These are phyloP conservation scores for Tichodroma muraria DNA, from an alignment of 2,113 vertebrate genomes.

Conservation along the genomic window DNA sequence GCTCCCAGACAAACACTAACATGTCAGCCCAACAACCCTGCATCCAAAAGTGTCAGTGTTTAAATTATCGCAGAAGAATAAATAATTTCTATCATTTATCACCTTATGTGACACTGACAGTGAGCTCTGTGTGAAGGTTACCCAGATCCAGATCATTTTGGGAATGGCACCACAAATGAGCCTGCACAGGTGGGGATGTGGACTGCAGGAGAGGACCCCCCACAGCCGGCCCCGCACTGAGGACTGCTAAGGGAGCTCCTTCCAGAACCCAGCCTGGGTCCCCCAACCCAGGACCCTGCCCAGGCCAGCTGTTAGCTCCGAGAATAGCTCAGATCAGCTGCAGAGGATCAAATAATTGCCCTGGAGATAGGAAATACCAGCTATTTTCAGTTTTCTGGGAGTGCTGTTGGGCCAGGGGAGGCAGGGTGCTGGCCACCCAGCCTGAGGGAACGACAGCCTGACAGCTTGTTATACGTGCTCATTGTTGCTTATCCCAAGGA, in stretches of 20 bases:
- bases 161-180: background rate
- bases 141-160: background rate
- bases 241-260: accelerated
- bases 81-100: background rate
- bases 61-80: background rate
- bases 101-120: background rate
- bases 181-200: accelerated
- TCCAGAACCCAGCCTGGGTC: background rate
- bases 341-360: background rate
- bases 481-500: background rate
- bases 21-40: background rate
- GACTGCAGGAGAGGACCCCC: background rate
- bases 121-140: accelerated
- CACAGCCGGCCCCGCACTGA: background rate
- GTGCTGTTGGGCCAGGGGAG: background rate
- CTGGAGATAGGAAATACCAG: background rate
- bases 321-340: constrained; percentile 9
- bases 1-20: background rate
- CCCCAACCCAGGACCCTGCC: background rate
- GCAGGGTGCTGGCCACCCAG: background rate
- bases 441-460: background rate
- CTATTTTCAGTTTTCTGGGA: background rate
- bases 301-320: background rate
- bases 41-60: background rate
- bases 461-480: background rate